Conservation (phyloP, 2,888 invertebrate genomes). For the Artemia sp. region DNA sequence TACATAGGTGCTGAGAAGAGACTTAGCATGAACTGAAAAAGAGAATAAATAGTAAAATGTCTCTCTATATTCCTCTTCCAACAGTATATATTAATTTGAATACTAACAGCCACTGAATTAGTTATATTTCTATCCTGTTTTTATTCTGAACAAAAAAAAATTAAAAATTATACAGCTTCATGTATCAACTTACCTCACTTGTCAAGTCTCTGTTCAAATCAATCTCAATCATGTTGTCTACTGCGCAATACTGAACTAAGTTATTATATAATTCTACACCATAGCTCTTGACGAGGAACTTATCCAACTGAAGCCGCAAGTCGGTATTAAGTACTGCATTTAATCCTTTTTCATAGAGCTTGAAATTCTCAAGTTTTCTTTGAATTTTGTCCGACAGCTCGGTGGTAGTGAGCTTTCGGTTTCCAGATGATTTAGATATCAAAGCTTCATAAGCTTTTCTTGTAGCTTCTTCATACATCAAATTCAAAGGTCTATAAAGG, state of each 20-base stretch:
- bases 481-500: slow-evolving; percentile 28
- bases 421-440: slow-evolving; percentile 48
- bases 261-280: slow-evolving; percentile 63
- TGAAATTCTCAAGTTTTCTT: slow-evolving; percentile 38
- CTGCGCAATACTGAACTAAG: slow-evolving; percentile 55
- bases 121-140: too few relatives aligned
- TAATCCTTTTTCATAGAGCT: slow-evolving; percentile 54
- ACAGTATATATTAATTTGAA: too few relatives aligned
- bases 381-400: slow-evolving; percentile 68
- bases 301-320: slow-evolving; percentile 49
- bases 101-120: too few relatives aligned
- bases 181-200: slow-evolving; percentile 31
- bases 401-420: slow-evolving; percentile 52
- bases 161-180: background rate
- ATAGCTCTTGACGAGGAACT: slow-evolving; percentile 65
- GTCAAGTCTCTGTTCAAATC: slow-evolving; percentile 29
- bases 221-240: slow-evolving; percentile 28
- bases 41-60: too few relatives aligned
- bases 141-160: too few relatives aligned
- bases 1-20: too few relatives aligned
- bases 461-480: slow-evolving; percentile 40
- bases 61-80: too few relatives aligned
- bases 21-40: too few relatives aligned
- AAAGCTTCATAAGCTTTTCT: slow-evolving; percentile 55
- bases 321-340: slow-evolving; percentile 34